Percentiles rank a stretch among this genome's conserved stretches.
These are phyloP conservation scores for Danaus plexippus DNA, from an alignment of 1,140 invertebrate species.

Conservation along the genomic window DNA sequence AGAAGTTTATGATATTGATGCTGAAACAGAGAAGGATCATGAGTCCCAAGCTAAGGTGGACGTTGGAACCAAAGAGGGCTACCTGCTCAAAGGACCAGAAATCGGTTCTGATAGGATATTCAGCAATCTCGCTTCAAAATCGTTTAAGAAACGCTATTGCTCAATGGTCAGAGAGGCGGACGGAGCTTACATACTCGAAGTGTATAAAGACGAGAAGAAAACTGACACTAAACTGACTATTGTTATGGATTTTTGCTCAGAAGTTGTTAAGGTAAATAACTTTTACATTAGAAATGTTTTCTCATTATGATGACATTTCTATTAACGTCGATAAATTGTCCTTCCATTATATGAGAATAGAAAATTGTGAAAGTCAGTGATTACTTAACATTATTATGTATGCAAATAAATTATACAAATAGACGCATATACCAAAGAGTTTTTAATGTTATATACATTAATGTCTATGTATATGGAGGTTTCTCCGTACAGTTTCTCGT, in stretches of 20 bases:
- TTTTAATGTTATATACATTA: too few species aligned
- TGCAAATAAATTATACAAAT: too few species aligned
- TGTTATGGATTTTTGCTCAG: slow-evolving; percentile 92
- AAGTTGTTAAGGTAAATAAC: slow-evolving; percentile 82
- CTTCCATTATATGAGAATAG: too few species aligned
- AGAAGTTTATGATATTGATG: slow-evolving; percentile 91
- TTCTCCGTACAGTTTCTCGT: too few species aligned
- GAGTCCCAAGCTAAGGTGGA: slow-evolving; percentile 80
- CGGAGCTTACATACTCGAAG: slow-evolving; percentile 90
- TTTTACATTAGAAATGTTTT: not conserved
- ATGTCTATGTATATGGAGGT: too few species aligned
- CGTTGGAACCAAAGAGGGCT: slow-evolving; percentile 89
- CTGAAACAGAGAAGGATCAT: slow-evolving; percentile 86
- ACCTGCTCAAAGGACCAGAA: slow-evolving; percentile 91
- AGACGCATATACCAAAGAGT: too few species aligned
- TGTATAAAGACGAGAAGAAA: slow-evolving; percentile 94
- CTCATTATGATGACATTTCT: too few species aligned
- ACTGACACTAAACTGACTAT: slow-evolving; percentile 91
- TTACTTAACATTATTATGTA: too few species aligned
- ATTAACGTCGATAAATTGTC: too few species aligned
- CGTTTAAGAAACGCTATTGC: slow-evolving; percentile 92
- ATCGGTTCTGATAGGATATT: slow-evolving; percentile 87
- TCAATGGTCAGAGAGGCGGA: slow-evolving; percentile 90
- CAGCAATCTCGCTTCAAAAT: slow-evolving; percentile 88
- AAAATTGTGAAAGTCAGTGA: too few species aligned